These are phyloP conservation scores for Dolichoris vasculosae DNA, from an alignment of 1,140 invertebrate species.

Conservation along the genomic window DNA sequence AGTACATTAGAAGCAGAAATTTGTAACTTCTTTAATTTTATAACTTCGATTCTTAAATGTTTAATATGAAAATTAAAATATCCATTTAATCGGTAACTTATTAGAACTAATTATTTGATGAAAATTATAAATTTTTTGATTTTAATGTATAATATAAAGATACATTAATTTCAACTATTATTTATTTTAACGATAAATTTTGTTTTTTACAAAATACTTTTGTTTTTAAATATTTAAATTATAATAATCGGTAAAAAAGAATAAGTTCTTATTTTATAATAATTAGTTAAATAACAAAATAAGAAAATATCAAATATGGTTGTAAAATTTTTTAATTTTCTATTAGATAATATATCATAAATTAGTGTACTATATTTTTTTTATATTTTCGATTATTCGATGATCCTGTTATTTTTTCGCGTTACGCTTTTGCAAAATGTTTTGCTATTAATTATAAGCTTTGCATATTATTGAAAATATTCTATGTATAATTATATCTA, in stretches of 20 bases:
- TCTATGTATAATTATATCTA: not conserved
- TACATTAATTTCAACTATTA: not conserved
- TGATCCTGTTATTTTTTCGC: constrained; percentile 44
- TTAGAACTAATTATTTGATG: not conserved
- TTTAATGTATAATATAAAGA: not conserved
- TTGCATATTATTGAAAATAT: constrained; percentile 27
- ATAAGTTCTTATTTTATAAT: not conserved
- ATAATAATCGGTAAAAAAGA: not conserved
- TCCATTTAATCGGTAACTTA: too few species aligned
- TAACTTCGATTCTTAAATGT: not conserved
- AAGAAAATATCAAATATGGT: not conserved
- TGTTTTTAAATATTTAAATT: not conserved
- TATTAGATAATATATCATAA: not conserved
- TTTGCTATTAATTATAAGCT: constrained; percentile 23
- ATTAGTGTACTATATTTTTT: constrained; percentile 17
- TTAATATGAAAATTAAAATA: too few species aligned
- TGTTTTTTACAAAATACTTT: not conserved
- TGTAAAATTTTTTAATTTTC: not conserved
- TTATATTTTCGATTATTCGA: not conserved
- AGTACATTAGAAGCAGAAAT: not conserved
- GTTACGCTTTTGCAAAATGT: constrained; percentile 17
- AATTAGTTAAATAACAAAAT: not conserved
- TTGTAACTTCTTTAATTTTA: not conserved
- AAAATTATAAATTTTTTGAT: not conserved
- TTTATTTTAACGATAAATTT: too few species aligned